Base-by-base conservation (phyloP, 1,140 invertebrate species). In the Paralvinella palmiformis region DNA sequence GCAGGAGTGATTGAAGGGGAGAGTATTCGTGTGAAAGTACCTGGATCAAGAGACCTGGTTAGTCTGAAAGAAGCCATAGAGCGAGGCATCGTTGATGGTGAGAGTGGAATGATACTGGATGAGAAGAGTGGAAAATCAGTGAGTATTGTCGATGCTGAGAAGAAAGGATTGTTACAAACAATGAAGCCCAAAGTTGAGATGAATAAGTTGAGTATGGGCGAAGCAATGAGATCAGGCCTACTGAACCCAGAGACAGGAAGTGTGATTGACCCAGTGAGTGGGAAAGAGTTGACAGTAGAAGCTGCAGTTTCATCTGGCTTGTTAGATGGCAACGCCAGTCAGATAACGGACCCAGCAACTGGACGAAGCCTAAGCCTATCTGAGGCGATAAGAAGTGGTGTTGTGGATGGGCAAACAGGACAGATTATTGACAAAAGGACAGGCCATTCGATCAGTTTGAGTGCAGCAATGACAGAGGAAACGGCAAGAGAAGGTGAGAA, bases 361-460 rank as follows among this genome's bases (percentile, higher is more conserved):
- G 85, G 85, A 69, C 86, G 86, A 75, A 83, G 91, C 69, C 81
- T 85, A 60, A 85, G 86, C 74, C 83, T 94, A 62, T 81, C 84
- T 65, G 85, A 89, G 74, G 84, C 84, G 63, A 84, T 85, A 71
- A 84, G 84, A 72, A 83, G 91, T 69, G 77, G 77, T 85, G 87
- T 95, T 75, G 82, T 89, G 64, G 92, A 93, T 84, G 91, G 91
- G 71, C 87, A 91, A 74, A 87, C 86, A 80, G 91, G 92, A 48
- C 88, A 89, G 81, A 86, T 94, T 69, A 85, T 94, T 81, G 86
- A 91, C 76, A 91, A 61, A 52, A 89, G 89, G 67, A 88, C 86
- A 0, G 83, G 84, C n/a, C 86, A 90, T 76, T 77, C 85, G 22
- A 84, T 89, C 13, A 84, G 86, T 31, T 87, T 96, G 15, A 59